Evolutionary conservation across 2,113 vertebrate species (phyloP).

Genomic region (Sphyrna mokarran): DNA sequence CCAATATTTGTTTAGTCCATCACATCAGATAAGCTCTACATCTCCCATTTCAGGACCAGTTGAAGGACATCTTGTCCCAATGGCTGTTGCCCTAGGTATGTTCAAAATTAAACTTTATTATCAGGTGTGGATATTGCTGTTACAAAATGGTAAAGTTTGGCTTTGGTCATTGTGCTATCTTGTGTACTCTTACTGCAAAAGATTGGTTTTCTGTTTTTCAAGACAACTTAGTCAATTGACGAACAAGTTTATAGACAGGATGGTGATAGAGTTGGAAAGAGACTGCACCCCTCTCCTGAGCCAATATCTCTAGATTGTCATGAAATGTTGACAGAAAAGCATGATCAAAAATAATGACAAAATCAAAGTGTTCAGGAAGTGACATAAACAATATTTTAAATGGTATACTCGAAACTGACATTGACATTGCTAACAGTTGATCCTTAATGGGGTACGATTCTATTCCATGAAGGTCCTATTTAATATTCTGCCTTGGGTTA

Average conservation of each 20-base stretch:
- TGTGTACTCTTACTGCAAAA: background rate
- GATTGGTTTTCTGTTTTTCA: background rate
- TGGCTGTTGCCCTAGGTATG: conserved; percentile 83
- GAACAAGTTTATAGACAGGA: background rate
- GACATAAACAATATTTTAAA: background rate
- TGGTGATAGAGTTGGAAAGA: background rate
- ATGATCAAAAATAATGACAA: background rate
- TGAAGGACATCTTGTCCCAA: conserved; percentile 63
- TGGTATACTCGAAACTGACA: background rate
- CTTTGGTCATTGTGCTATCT: background rate
- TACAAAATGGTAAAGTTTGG: background rate
- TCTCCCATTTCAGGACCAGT: conserved; percentile 45
- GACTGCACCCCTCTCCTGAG: background rate
- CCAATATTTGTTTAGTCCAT: conserved; percentile 59
- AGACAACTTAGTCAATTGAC: background rate
- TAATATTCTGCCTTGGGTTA: background rate
- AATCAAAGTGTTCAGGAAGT: background rate
- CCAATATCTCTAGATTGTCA: background rate
- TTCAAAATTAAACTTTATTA: conserved; percentile 10
- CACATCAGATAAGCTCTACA: conserved; percentile 44
- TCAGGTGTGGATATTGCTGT: background rate
- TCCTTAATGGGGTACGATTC: background rate
- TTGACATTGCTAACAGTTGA: background rate
- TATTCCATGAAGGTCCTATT: background rate
- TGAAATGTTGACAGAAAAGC: background rate